Evolutionary conservation across 1,140 invertebrate genomes (phyloP).

Genomic region (Polypedilum vanderplanki): DNA sequence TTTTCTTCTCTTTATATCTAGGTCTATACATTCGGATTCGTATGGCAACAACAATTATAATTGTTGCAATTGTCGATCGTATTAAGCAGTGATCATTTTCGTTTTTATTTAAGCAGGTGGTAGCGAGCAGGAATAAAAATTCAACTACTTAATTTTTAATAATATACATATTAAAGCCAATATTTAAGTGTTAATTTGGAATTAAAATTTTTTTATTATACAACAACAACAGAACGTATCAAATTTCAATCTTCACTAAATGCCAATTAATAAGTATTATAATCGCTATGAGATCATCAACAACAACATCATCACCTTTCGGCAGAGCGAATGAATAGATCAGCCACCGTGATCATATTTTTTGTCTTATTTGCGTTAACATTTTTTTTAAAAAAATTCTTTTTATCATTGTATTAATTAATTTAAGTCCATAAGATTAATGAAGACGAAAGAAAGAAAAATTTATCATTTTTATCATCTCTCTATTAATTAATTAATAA

Average conservation of each 20-base stretch:
- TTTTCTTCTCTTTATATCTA: neutral
- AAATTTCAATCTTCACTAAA: neutral
- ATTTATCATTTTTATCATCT: neutral
- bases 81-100: constrained; percentile 11
- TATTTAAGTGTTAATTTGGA: neutral
- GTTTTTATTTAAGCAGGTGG: neutral
- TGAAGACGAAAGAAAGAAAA: neutral
- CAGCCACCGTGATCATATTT: constrained; percentile 1
- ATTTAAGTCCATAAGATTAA: too few relatives aligned
- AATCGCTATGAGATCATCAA: constrained; percentile 9
- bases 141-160: neutral
- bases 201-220: neutral
- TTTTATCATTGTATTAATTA: too few relatives aligned
- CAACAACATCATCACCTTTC: neutral
- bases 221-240: too few relatives aligned
- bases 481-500: constrained; percentile 20
- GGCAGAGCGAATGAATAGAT: neutral
- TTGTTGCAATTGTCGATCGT: constrained; percentile 27
- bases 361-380: neutral
- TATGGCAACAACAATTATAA: constrained; percentile 19
- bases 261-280: constrained; percentile 10
- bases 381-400: too few relatives aligned
- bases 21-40: constrained; percentile 23
- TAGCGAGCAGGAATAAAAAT: neutral
- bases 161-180: too few relatives aligned